Percentiles rank a stretch among this genome's conserved stretches.
These are phyloP conservation scores for Naja naja DNA, from an alignment of 2,113 vertebrate genomes.

Conservation along the genomic window DNA sequence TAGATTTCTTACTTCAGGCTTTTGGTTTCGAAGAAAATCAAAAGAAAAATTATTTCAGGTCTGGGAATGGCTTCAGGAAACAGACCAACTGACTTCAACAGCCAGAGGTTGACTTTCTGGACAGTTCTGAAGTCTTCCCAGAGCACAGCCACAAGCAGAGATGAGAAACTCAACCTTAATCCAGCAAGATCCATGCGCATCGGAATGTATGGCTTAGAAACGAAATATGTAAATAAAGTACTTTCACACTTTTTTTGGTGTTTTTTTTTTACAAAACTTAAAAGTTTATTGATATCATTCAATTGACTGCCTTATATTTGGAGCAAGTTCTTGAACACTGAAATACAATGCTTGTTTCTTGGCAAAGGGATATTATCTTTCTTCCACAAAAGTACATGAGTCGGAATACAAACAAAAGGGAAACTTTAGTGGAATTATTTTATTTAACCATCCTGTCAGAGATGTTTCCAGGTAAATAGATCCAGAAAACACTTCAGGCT, in stretches of 20 bases:
- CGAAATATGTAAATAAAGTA: background rate
- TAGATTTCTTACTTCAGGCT: background rate
- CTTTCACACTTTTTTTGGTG: slow-evolving; percentile 3
- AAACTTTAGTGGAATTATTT: background rate
- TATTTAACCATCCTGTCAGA: background rate
- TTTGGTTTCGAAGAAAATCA: background rate
- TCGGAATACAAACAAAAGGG: background rate
- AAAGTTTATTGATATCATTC: slow-evolving; percentile 56
- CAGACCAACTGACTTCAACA: background rate
- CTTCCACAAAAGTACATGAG: background rate
- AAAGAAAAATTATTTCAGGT: background rate
- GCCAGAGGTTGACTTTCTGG: background rate
- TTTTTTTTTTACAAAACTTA: slow-evolving; percentile 48
- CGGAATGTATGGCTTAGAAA: background rate
- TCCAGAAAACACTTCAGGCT: background rate
- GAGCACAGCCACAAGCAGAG: background rate
- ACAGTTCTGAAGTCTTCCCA: background rate
- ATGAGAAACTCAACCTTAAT: background rate
- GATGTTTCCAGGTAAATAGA: background rate
- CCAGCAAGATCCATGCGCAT: background rate
- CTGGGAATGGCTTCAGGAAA: background rate
- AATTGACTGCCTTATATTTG: slow-evolving; percentile 39
- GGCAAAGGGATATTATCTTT: background rate
- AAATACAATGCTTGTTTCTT: slow-evolving; percentile 26
- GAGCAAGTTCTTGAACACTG: slow-evolving; percentile 50